Percentiles rank a stretch among this genome's conserved stretches.
Conservation (phyloP, 2,888 invertebrate genomes). For the Tromatobia lineatoria region DNA sequence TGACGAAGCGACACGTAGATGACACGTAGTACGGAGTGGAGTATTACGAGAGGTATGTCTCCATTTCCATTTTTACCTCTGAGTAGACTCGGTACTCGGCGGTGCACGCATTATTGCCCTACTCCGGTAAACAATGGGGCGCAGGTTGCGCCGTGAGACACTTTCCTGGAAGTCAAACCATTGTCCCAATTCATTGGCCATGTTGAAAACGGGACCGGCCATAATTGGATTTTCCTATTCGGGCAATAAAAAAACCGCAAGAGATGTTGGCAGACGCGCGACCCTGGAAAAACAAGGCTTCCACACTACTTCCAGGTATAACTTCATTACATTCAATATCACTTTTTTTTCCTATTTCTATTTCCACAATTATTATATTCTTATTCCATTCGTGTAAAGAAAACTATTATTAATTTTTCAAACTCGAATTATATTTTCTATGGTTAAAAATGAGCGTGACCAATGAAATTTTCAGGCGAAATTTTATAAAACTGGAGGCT, state of each 20-base stretch:
- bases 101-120: conserved; percentile 16
- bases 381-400: too few species aligned
- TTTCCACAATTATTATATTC: too few species aligned
- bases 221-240: conserved; percentile 71
- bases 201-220: conserved; percentile 31
- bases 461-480: too few species aligned
- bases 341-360: not conserved
- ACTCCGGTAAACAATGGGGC: conserved; percentile 51
- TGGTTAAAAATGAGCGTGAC: too few species aligned
- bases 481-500: too few species aligned
- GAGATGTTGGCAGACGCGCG: not conserved
- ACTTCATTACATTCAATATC: not conserved
- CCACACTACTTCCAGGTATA: conserved; percentile 26
- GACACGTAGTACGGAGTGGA: conserved; percentile 13
- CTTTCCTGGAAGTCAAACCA: conserved; percentile 61
- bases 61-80: conserved; percentile 21
- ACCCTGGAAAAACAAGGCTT: conserved; percentile 22
- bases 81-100: conserved; percentile 14
- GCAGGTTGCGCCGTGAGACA: conserved; percentile 61
- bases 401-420: too few species aligned
- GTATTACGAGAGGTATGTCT: conserved; percentile 22
- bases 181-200: conserved; percentile 64
- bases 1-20: conserved; percentile 8
- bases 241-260: conserved; percentile 67
- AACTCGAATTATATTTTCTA: too few species aligned